Evolutionary conservation across 2,113 vertebrate species (phyloP), one percentile per base, ranked within the genome.

Genomic region (Zosterops japonicus): DNA sequence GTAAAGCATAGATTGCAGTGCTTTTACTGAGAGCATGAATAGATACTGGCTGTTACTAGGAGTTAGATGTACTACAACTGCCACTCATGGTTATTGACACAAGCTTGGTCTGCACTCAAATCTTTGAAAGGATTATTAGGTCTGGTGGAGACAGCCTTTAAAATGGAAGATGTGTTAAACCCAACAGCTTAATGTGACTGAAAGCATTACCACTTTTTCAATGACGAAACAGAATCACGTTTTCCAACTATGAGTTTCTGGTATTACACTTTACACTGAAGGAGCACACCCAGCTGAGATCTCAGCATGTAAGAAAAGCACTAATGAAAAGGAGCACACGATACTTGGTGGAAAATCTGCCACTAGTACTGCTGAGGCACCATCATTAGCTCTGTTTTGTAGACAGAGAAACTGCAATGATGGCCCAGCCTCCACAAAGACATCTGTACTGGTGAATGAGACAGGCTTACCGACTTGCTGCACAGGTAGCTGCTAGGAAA

Each of bases 161-260:
- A 64, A 89, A 44, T 44, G 14, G 36, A 68, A 68, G 31, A n/a
- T 0, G 0, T 15, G 7, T 79, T 52, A 82, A 53, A 71, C 82
- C 36, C 3, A 46, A 28, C 19, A 75, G 22, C 20, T 72, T 56
- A 14, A n/a, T 35, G 12, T 20, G 42, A 41, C 42, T 74, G 47
- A 17, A 71, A 91, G 49, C 14, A 23, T 41, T 56, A 28, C 2
- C 6, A 6, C 19, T 28, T 69, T 69, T 91, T 53, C 74, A 82
- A 2, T 21, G 11, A 60, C 1, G 3, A 79, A 86, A 74, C 41
- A 65, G 64, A 74, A 29, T n/a, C 61, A 25, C 1, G 0, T 63
- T 93, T 93, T 89, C 70, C 77, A 87, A 2, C 3, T 1, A 4
- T 1, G 4, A 84, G n/a, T n/a, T 64, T 76, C 63, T 60, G 24